Evolutionary conservation across 2,888 invertebrate species (phyloP).

Genomic region (Aporophyla nigra): DNA sequence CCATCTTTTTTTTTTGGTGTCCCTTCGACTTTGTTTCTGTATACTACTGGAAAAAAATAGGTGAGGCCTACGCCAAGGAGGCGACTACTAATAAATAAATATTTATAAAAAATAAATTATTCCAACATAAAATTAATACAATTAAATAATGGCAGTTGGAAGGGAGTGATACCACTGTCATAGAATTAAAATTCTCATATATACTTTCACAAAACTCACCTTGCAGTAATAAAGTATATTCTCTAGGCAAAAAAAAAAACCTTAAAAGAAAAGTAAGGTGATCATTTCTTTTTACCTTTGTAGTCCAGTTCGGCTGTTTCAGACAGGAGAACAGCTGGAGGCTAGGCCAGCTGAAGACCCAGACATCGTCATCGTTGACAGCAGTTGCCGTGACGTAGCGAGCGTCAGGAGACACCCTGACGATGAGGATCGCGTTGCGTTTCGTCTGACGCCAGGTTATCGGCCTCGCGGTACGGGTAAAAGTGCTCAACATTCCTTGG

Average conservation of each 20-base stretch:
- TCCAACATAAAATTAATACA: too few species aligned
- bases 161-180: too few species aligned
- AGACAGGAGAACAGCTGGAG: slow-evolving; percentile 72
- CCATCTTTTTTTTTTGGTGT: too few species aligned
- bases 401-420: slow-evolving; percentile 83
- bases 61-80: too few species aligned
- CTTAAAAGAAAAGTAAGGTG: neutral
- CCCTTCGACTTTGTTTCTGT: too few species aligned
- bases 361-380: slow-evolving; percentile 71
- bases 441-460: slow-evolving; percentile 65
- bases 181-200: too few species aligned
- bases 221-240: neutral
- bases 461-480: slow-evolving; percentile 63
- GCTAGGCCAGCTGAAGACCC: slow-evolving; percentile 80
- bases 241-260: neutral
- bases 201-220: too few species aligned
- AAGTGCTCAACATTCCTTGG: slow-evolving; percentile 74
- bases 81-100: too few species aligned
- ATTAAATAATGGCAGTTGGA: too few species aligned
- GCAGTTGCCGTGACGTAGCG: slow-evolving; percentile 78
- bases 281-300: slow-evolving; percentile 70
- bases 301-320: slow-evolving; percentile 73
- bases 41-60: too few species aligned
- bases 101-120: too few species aligned
- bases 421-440: slow-evolving; percentile 68